A percentile compares a stretch with the other conserved stretches of the same genome.
These are phyloP conservation scores for Catharus fuscescens DNA, from an alignment of 2,113 vertebrate genomes.

Conservation along the genomic window DNA sequence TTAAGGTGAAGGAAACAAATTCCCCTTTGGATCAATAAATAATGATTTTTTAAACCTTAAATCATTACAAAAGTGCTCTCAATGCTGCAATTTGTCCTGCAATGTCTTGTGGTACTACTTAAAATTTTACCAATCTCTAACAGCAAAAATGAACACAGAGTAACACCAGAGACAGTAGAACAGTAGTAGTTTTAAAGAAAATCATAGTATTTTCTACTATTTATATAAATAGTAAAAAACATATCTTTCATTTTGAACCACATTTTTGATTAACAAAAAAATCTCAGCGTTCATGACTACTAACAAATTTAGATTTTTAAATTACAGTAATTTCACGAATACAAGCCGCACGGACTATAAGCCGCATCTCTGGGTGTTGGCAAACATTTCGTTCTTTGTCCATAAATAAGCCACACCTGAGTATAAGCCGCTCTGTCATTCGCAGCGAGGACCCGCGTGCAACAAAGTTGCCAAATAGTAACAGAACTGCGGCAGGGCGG, in stretches of 20 bases:
- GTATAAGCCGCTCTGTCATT: no score
- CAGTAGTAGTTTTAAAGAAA: neutral
- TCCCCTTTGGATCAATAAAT: neutral
- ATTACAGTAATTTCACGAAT: neutral
- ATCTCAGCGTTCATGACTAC: neutral
- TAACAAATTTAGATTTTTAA: constrained; percentile 1
- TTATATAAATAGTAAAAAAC: neutral
- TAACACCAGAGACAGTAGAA: neutral
- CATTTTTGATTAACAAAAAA: neutral
- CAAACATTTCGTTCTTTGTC: no score
- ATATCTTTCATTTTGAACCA: neutral
- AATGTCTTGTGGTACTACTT: neutral
- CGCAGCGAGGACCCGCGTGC: no score
- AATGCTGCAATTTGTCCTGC: neutral
- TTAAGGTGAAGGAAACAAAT: neutral
- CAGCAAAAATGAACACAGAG: neutral
- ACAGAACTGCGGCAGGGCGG: no score
- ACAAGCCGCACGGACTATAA: no score
- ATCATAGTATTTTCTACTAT: neutral
- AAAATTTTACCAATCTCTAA: neutral
- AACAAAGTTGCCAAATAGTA: no score
- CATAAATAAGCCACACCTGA: no score
- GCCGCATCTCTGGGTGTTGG: no score
- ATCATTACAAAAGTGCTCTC: neutral
- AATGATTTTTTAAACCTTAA: neutral